Conservation (phyloP, 2,888 invertebrate species). For the Steinernema carpocapsae region DNA sequence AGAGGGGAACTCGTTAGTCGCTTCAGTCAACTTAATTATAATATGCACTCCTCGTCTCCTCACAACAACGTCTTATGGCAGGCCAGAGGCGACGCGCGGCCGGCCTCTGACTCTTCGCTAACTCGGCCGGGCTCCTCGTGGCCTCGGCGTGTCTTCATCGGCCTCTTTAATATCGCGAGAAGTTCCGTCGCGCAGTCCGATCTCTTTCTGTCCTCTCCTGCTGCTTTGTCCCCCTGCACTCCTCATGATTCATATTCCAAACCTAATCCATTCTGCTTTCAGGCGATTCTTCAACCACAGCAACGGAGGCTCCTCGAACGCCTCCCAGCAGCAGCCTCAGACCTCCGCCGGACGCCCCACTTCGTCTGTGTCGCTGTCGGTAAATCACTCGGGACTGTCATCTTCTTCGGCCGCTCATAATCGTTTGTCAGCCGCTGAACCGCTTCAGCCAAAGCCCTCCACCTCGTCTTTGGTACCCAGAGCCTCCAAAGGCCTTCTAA, state of each 20-base stretch:
- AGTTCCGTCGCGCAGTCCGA: not conserved
- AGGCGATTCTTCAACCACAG: constrained; percentile 32
- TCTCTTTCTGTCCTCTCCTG: not conserved
- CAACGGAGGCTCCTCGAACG: constrained; percentile 16
- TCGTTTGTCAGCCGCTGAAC: constrained; percentile 14
- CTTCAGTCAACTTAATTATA: constrained; percentile 30
- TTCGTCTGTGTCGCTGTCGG: constrained; percentile 21
- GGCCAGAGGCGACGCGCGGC: not conserved
- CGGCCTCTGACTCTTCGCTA: not conserved
- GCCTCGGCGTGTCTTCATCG: not conserved
- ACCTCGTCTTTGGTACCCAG: not conserved
- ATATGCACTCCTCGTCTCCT: not conserved
- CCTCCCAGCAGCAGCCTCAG: constrained; percentile 9
- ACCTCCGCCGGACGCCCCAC: constrained; percentile 16
- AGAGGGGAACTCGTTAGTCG: constrained; percentile 11
- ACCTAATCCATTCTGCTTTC: not conserved
- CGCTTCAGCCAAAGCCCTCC: constrained; percentile 28
- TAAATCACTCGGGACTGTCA: constrained; percentile 6
- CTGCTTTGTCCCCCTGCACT: not conserved
- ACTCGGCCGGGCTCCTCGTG: no score
- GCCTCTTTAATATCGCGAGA: not conserved
- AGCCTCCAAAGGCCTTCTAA: not conserved
- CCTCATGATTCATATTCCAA: not conserved
- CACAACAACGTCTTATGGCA: constrained; percentile 19
- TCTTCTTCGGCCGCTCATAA: not conserved